These are phyloP conservation scores for Colletes latitarsis DNA, from an alignment of 1,140 invertebrate species.

Conservation along the genomic window DNA sequence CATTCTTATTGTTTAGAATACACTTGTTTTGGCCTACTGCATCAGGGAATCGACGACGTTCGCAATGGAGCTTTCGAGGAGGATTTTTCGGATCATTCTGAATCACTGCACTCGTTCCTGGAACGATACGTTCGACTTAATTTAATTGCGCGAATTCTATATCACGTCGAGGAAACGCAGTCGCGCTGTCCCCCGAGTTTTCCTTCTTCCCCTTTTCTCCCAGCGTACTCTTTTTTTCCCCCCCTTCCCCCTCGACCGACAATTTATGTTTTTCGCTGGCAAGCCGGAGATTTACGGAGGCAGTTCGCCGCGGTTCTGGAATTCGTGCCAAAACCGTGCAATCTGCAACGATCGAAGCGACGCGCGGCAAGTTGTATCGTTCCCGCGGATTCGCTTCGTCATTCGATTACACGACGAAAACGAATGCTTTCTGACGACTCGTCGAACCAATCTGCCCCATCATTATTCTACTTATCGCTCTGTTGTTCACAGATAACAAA, in stretches of 20 bases:
- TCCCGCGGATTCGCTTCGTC: conserved; percentile 36
- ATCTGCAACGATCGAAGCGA: conserved; percentile 38
- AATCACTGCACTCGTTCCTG: background rate
- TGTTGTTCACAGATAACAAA: background rate
- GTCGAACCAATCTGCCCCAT: conserved; percentile 2
- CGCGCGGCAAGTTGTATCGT: conserved; percentile 27
- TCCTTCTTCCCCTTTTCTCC: background rate
- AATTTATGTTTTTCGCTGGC: conserved; percentile 38
- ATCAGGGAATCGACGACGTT: background rate
- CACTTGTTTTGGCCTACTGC: no score
- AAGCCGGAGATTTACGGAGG: conserved; percentile 9
- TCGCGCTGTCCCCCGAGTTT: background rate
- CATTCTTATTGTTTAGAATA: no score
- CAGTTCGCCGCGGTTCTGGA: conserved; percentile 23
- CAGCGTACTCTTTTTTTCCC: no score
- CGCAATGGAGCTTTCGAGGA: background rate
- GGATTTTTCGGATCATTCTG: background rate
- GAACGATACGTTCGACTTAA: conserved; percentile 7
- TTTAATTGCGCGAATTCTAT: conserved; percentile 27
- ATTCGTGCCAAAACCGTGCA: conserved; percentile 55
- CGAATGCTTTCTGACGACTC: background rate
- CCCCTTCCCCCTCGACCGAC: background rate
- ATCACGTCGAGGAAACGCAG: background rate
- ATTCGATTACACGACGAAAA: conserved; percentile 49
- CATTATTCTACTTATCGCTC: conserved; percentile 16